Evolutionary conservation across 2,888 invertebrate species (phyloP), one percentile per base, ranked within the genome.

Genomic region (Temnothorax unifasciatus): DNA sequence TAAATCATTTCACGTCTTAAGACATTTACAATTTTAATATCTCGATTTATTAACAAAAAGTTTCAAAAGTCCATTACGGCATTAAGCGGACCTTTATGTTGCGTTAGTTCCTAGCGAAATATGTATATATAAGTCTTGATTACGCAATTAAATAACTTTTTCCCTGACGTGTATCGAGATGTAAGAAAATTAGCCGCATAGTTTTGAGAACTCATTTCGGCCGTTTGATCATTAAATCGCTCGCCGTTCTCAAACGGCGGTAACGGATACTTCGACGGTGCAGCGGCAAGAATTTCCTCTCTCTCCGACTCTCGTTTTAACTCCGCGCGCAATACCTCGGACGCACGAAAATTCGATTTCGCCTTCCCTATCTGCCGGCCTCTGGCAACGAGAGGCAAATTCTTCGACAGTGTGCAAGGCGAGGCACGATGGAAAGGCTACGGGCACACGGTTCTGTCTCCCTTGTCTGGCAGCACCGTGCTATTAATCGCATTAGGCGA

Each of bases 401-500:
- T 92, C 91, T 91, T 90, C 89, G 83, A 68, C 71, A 84, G 84
- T 74, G 83, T 63, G 71, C 74, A 59, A 74, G 41, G 84, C 84
- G 63, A 76, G 57, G 85, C 82, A 79, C 82, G 88, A 84, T 75
- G 77, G 82, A 69, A 83, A 77, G 73, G 83, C 68, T 82, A 83
- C 61, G 76, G 79, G 57, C 76, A 52, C 75, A 83, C 74, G 83
- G 84, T 76, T 87, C 85, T 83, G 89, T 88, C 89, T 87, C 87
- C 84, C 90, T 90, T 90, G 89, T 91, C 89, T 90, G 85, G 84
- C 84, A 91, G 86, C 88, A 79, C 76, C 86, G 87, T 88, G 88
- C 91, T 91, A 92, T 93, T 93, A 94, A 93, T 93, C 92, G 93
- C 88, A 93, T 94, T 93, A 93, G 90, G 88, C 88, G 89, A 91